Evolutionary conservation across 2,888 invertebrate genomes (phyloP), one percentile per base, ranked within the genome.

Genomic region (Exocentrus adspersus): DNA sequence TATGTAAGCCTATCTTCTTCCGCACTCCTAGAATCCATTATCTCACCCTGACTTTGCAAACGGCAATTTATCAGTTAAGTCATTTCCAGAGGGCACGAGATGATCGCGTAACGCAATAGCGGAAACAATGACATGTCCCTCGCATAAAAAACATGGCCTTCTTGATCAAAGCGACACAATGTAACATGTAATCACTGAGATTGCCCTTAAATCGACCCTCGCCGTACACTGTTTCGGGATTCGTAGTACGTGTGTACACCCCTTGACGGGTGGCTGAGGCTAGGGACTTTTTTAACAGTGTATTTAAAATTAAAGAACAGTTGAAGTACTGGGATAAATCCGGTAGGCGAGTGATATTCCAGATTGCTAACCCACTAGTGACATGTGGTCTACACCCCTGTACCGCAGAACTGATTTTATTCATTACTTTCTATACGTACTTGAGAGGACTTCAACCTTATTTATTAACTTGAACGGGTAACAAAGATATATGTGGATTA

Each of bases 151-250:
- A 81, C 79, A 77, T 75, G 78, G 72, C 73, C 78, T 77, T 72
- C 78, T 77, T 77, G 80, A 81, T 80, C 80, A 78, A 80, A 80
- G 78, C 77, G 69, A 77, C 79, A 78, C 79, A 80, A 79, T 79
- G 80, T 79, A 81, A 81, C 80, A 77, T 79, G 80, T 78, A 80
- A 81, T 81, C 81, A 79, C 74, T 70, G 75, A 77, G 77, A 79
- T 80, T 79, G 64, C 56, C 53, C 63, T 56, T 56, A 56, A 56
- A 56, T 56, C 56, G 52, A 51, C 60, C 45, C 51, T 52, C 51
- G 41, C 45, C 43, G 20, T 42, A 56, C 56, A 56, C 56, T 56
- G 50, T 60, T 60, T 51, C 60, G 5, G 51, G 41, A 14, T 12
- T 30, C 30, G 20, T 32, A 12, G 28, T n/a, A 30, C 28, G 42